A percentile compares a stretch with the other conserved stretches of the same genome.
Conservation (phyloP, 2,113 vertebrate genomes). For the Turnix velox region DNA sequence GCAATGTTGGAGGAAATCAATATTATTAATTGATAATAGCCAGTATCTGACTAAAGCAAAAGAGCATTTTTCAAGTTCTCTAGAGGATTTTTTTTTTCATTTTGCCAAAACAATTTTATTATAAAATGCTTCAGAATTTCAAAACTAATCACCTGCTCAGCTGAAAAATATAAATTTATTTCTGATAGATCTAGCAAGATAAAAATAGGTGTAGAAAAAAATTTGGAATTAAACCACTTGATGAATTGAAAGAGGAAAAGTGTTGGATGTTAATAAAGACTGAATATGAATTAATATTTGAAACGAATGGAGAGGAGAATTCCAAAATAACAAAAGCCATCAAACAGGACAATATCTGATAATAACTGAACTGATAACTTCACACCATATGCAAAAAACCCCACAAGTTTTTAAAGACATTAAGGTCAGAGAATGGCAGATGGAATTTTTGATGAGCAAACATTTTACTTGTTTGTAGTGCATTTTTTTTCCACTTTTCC, state of each 20-base stretch:
- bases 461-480: background rate
- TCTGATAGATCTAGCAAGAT: background rate
- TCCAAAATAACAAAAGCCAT: background rate
- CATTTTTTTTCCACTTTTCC: background rate
- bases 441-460: background rate
- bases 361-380: background rate
- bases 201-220: background rate
- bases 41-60: background rate
- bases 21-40: background rate
- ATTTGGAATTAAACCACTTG: too few relatives aligned
- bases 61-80: background rate
- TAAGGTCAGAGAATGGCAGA: background rate
- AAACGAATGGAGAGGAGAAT: background rate
- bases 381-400: background rate
- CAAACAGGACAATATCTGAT: background rate
- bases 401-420: background rate
- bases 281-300: background rate
- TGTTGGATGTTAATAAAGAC: background rate
- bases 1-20: background rate
- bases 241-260: background rate
- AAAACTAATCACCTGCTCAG: background rate
- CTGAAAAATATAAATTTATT: background rate
- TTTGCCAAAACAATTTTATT: fast-evolving
- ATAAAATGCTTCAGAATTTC: background rate
- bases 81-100: background rate